Evolutionary conservation across 2,888 invertebrate genomes (phyloP), one percentile per base, ranked within the genome.

Genomic region (Parnassius glacialis): DNA sequence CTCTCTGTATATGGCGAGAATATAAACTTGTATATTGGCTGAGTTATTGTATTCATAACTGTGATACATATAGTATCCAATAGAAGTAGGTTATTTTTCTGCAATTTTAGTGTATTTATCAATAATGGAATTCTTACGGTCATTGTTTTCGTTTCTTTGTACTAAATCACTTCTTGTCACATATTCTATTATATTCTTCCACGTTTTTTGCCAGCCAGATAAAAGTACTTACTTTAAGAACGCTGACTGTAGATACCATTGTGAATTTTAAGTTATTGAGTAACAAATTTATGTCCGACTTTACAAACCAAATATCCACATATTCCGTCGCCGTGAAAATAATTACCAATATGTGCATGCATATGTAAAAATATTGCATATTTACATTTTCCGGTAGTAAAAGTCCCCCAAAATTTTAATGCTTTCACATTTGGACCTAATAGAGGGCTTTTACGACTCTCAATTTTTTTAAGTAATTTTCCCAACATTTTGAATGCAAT

Each of bases 251-350:
- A 0, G 89, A 84, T 1, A 90, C 54, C 76, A 90, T 78, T 0
- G 87, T 87, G 0, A 90, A 86, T 66, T 90, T 90, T 5, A 90
- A 59, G 59, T 90, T 90, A 42, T 82, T 85, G 7, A 90, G 53
- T 2, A 90, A 70, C 45, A 86, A 67, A 70, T 74, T 84, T 45
- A 90, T 70, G 41, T 90, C 79, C 0, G 77, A 72, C 69, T 83
- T 87, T 3, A 89, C 74, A 52, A 83, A 88, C 83, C 84, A 89
- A 7, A 90, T 78, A 25, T 90, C 90, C 0, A 84, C 73, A n/a
- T 74, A 85, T 64, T 89, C 87, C 0, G 87, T 84, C 0, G 77
- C 79, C 1, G 81, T 83, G 47, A 90, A 90, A 11, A 85, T 25
- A 0, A 76, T 77, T 0, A 87, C 83, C 2, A 76, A 68, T 10